Percentiles rank a stretch among this genome's conserved stretches.
Conservation (phyloP, 2,113 vertebrate species). For the Heterocephalus glaber region DNA sequence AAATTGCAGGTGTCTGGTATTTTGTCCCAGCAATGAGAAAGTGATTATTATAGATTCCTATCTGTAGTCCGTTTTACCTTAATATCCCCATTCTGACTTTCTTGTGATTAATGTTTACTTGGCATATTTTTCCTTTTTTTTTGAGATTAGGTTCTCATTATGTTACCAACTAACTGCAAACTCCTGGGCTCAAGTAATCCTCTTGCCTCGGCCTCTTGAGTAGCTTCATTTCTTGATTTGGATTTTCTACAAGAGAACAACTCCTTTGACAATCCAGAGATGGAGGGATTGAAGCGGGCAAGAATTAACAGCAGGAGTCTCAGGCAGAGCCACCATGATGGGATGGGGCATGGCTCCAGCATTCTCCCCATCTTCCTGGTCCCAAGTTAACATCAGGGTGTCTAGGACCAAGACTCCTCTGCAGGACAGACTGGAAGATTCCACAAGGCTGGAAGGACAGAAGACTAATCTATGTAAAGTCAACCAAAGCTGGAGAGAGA, state of each 20-base stretch:
- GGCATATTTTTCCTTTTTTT: neutral
- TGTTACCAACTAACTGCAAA: neutral
- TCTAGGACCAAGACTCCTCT: neutral
- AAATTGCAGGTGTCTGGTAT: neutral
- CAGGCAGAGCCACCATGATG: neutral
- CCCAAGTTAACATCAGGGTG: neutral
- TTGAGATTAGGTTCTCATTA: neutral
- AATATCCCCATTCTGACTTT: neutral
- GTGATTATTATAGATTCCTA: neutral
- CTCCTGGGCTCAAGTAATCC: neutral
- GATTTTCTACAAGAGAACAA: neutral
- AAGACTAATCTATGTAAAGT: neutral
- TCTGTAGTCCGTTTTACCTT: neutral
- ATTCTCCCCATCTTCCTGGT: neutral
- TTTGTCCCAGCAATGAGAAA: neutral
- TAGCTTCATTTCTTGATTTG: neutral
- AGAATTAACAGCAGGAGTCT: neutral
- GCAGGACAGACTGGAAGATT: neutral
- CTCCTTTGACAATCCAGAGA: neutral
- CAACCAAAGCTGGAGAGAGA: neutral
- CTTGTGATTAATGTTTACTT: neutral
- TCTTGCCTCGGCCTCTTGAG: neutral
- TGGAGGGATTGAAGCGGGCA: neutral
- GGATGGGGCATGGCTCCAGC: fast-evolving
- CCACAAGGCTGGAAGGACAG: neutral